Base-by-base conservation (phyloP, 2,888 invertebrate species). In the Rhagonycha lutea region DNA sequence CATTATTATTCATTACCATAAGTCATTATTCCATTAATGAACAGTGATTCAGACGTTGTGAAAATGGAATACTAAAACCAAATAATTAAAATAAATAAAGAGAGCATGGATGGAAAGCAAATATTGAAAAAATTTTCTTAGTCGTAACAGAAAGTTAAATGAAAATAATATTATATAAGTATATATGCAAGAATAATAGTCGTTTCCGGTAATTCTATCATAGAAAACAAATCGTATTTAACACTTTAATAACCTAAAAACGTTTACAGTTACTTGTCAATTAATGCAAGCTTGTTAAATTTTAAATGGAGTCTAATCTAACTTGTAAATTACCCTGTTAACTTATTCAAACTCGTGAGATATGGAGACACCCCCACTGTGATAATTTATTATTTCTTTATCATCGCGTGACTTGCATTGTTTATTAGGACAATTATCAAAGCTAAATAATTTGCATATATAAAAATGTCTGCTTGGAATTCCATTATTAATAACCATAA, bases 261-360 rank as follows among this genome's bases (percentile, higher is more conserved):
- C 79, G 77, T 79, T 79, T 79, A 79, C 83, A 83, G 83, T 84
- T 84, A 83, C 81, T 65, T 83, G 82, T 82, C 83, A 84, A 84
- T 84, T 84, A 83, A 83, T 81, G 80, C 82, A 79, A 65, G 73
- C 78, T 78, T 79, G 79, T 78, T 82, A 82, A 81, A 83, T 83
- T 83, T 83, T 82, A 83, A 82, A 83, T 81, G 80, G 78, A 77
- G 76, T 76, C 84, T 83, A 84, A 84, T 85, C 83, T 84, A 83
- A 85, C 84, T 85, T 85, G 84, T 84, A 85, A 84, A 84, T 84
- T 82, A 81, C 82, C 81, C 81, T 78, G 82, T 81, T 83, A 82
- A 83, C 80, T 83, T 83, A 84, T 83, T 83, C 83, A 82, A 79
- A 80, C 78, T 80, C 78, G 83, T 82, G 82, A 83, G 82, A 83